These are phyloP conservation scores for Xanthorhoe designata DNA, from an alignment of 2,888 invertebrate species.

Conservation along the genomic window DNA sequence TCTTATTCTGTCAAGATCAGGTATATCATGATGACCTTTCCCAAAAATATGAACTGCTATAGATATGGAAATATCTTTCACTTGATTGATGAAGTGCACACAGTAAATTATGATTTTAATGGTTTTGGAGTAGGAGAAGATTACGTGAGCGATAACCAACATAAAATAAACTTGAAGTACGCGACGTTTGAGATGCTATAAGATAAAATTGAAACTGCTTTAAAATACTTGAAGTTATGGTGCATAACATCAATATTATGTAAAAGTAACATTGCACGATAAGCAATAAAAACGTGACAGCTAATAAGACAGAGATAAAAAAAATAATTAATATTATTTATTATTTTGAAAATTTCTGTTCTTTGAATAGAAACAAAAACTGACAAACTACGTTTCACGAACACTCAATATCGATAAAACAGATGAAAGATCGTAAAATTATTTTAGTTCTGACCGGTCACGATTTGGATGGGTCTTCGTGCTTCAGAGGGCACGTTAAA, in stretches of 20 bases:
- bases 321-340: too few species aligned
- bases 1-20: slow-evolving; percentile 37
- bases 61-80: slow-evolving; percentile 29
- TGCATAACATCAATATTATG: too few species aligned
- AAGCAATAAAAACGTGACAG: neutral
- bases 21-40: slow-evolving; percentile 44
- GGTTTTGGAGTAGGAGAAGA: slow-evolving; percentile 22
- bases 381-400: too few species aligned
- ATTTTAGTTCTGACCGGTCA: too few species aligned
- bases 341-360: too few species aligned
- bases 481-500: too few species aligned
- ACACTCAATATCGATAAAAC: too few species aligned
- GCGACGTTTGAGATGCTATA: slow-evolving; percentile 7
- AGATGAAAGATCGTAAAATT: too few species aligned
- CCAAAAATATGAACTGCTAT: slow-evolving; percentile 32
- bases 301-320: neutral
- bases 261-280: too few species aligned
- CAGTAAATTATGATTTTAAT: slow-evolving; percentile 35
- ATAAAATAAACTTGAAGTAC: slow-evolving; percentile 10
- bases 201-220: neutral
- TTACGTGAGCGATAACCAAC: slow-evolving; percentile 19
- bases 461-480: too few species aligned
- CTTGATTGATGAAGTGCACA: slow-evolving; percentile 31
- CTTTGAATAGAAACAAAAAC: too few species aligned
- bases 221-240: neutral